phyloP scores from a whole-genome alignment of 1,140 invertebrate species.

The Drosophila kikkawai region DNA sequence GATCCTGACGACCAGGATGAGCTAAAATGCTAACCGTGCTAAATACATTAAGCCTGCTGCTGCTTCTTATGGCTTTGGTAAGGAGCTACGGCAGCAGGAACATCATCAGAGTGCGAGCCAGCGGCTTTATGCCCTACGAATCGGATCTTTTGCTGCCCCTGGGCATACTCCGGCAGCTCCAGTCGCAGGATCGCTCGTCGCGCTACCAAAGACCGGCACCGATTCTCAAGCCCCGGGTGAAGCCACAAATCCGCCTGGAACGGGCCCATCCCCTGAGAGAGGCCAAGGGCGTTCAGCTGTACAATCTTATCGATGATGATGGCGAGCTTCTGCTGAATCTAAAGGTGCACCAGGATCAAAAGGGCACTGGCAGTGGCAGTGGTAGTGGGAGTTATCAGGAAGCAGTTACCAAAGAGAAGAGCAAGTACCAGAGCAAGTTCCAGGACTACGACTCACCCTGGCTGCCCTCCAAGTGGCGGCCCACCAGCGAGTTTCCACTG shows the following conservation, averaged over 20 bases:
- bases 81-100: constrained; percentile 31
- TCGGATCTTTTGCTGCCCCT: constrained; percentile 67
- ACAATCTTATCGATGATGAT: constrained; percentile 75
- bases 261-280: constrained; percentile 25
- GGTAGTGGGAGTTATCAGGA: neutral
- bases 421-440: constrained; percentile 3
- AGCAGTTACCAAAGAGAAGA: neutral
- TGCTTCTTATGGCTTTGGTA: constrained; percentile 6
- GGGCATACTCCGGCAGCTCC: constrained; percentile 60
- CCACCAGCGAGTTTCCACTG: constrained; percentile 32
- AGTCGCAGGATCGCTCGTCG: constrained; percentile 61
- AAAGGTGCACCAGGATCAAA: constrained; percentile 57
- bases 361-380: neutral
- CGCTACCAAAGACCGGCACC: constrained; percentile 19
- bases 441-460: constrained; percentile 39
- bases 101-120: constrained; percentile 71
- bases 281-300: constrained; percentile 58
- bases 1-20: constrained; percentile 24
- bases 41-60: neutral
- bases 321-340: constrained; percentile 68
- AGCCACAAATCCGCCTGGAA: constrained; percentile 65
- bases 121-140: constrained; percentile 69
- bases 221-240: constrained; percentile 19
- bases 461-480: constrained; percentile 68
- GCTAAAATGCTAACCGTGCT: constrained; percentile 20